Evolutionary conservation across 2,797 vertebrate species (phyloP), one percentile per base, ranked within the genome.

Genomic region (Fundulus diaphanus): DNA sequence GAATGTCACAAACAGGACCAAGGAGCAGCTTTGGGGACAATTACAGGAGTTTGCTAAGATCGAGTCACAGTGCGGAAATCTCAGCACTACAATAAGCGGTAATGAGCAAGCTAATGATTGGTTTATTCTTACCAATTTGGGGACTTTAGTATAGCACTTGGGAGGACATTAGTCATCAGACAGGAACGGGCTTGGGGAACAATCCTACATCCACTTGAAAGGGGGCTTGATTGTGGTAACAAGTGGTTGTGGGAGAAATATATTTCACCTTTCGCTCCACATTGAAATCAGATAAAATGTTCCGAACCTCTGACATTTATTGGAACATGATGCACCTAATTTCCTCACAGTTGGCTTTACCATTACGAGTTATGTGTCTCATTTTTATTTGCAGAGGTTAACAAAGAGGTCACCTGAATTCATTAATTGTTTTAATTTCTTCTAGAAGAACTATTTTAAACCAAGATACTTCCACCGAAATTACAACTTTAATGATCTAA

Each of bases 151-250:
- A 82, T 80, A 82, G 69, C 44, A 27, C 81, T 79, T 67, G 77
- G 85, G 85, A 81, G 76, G 80, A 85, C 77, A 82, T 92, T 86
- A 90, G 86, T 90, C 90, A 91, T 89, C 85, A 89, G 83, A 77
- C 77, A 76, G 78, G 68, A 72, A 49, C 48, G 66, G 75, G 79
- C 84, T 70, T 65, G 57, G 84, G 79, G 81, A 87, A 70, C 81
- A 73, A 83, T 78, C 54, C 71, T 74, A 78, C 78, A 85, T 81
- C 37, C 80, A 74, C 80, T 77, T 88, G 76, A 86, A 77, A 72
- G 68, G 44, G 31, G 69, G 77, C 78, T 75, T 90, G 89, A 90
- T 88, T 89, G 68, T 65, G 73, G n/a, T 75, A 80, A 90, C 2
- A 24, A 84, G 76, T 6, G 0, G 40, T 82, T 81, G 29, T 76